These are phyloP conservation scores for Stegastes partitus DNA, from an alignment of 2,113 vertebrate species.

Conservation along the genomic window DNA sequence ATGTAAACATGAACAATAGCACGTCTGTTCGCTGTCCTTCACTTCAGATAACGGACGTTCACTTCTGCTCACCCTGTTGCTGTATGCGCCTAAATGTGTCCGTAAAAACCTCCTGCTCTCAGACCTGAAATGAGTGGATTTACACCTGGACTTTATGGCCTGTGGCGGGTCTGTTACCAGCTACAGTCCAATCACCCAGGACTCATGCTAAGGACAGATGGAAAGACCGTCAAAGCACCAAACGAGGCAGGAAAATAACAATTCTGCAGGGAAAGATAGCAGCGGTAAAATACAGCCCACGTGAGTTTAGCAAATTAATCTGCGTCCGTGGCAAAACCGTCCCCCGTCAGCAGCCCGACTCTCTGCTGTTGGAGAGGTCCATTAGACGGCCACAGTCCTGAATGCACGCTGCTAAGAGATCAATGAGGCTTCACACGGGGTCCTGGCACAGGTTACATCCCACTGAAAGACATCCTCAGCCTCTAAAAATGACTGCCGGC, in stretches of 20 bases:
- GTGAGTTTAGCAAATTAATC: slow-evolving; percentile 16
- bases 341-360: background rate
- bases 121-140: background rate
- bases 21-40: too few species aligned
- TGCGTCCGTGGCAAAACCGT: slow-evolving; percentile 10
- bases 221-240: slow-evolving; percentile 10
- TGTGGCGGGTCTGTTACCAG: background rate
- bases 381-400: slow-evolving; percentile 23
- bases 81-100: background rate
- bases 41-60: background rate
- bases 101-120: background rate
- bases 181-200: slow-evolving; percentile 17
- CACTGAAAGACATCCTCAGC: slow-evolving; percentile 29
- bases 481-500: slow-evolving; percentile 12
- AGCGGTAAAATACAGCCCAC: background rate
- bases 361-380: background rate
- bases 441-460: slow-evolving; percentile 9
- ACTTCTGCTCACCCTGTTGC: background rate
- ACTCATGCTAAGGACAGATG: slow-evolving; percentile 27
- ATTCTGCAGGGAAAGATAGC: slow-evolving; percentile 11
- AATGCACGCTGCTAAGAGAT: slow-evolving; percentile 21
- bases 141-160: slow-evolving; percentile 27
- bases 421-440: slow-evolving; percentile 37
- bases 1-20: background rate
- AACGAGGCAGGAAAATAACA: background rate